Evolutionary conservation across 2,888 invertebrate genomes (phyloP).

Genomic region (Drosophila colorata): DNA sequence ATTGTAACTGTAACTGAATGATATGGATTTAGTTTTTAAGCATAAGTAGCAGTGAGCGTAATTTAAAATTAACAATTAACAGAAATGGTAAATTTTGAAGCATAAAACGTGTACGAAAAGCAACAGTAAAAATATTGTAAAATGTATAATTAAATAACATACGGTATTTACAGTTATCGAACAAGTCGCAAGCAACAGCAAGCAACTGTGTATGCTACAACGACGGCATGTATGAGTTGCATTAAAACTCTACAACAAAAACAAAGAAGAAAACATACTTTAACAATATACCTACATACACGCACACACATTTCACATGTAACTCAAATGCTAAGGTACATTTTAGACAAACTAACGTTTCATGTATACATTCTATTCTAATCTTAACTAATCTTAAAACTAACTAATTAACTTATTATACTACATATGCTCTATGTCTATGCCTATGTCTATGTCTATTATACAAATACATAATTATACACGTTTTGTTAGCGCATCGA

Average conservation of each 20-base stretch:
- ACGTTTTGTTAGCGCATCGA: slow-evolving; percentile 77
- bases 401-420: slow-evolving; percentile 48
- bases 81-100: slow-evolving; percentile 57
- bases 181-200: slow-evolving; percentile 27
- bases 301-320: slow-evolving; percentile 49
- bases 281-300: slow-evolving; percentile 21
- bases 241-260: slow-evolving; percentile 14
- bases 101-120: slow-evolving; percentile 79
- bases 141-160: slow-evolving; percentile 54
- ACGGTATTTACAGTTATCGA: slow-evolving; percentile 48
- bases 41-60: slow-evolving; percentile 81
- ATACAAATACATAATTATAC: slow-evolving; percentile 53
- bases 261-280: slow-evolving; percentile 22
- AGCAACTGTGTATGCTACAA: slow-evolving; percentile 24
- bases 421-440: slow-evolving; percentile 70
- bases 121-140: slow-evolving; percentile 72
- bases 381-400: slow-evolving; percentile 44
- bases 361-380: slow-evolving; percentile 71
- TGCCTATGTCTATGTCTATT: slow-evolving; percentile 66
- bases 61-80: slow-evolving; percentile 78
- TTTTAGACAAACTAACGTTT: slow-evolving; percentile 69
- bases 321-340: slow-evolving; percentile 55
- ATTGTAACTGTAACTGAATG: slow-evolving; percentile 72
- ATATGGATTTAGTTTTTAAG: slow-evolving; percentile 76
- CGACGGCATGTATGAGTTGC: slow-evolving; percentile 24